These are phyloP conservation scores for Cliona cf. orientalis DNA, from an alignment of 37 sponge, comb jelly and placozoan genomes.

Conservation along the genomic window DNA sequence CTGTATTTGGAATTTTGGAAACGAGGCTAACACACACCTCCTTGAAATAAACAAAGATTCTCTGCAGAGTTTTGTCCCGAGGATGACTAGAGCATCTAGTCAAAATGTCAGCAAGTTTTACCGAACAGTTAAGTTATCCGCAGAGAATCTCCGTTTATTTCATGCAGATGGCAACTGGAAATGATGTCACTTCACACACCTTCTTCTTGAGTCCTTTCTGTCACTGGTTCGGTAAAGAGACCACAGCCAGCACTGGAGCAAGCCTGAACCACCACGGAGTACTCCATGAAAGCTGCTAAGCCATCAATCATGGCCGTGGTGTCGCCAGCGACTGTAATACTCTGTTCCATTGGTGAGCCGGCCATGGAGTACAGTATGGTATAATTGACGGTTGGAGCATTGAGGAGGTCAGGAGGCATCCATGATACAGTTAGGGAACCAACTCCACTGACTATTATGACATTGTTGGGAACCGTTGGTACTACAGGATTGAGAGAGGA, in stretches of 20 bases:
- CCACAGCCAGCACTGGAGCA: conserved; percentile 40
- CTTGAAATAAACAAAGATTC: no score
- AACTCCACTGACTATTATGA: not conserved
- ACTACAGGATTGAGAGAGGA: conserved; percentile 14
- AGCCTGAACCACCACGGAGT: conserved; percentile 36
- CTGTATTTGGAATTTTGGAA: no score
- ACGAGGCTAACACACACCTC: no score
- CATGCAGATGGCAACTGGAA: no score
- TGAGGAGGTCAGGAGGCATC: conserved; percentile 1
- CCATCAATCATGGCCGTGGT: not conserved
- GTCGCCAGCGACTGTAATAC: not conserved
- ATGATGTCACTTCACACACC: conserved; percentile 9
- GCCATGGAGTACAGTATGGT: not conserved
- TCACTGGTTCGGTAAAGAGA: not conserved
- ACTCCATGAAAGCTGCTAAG: conserved; percentile 30
- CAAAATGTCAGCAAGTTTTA: no score
- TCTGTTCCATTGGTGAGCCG: not conserved
- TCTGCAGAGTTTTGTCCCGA: no score
- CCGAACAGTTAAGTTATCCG: no score
- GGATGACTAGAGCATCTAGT: no score
- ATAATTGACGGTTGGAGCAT: conserved; percentile 19
- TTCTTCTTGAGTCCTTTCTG: conserved; percentile 23
- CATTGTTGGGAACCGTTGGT: not conserved
- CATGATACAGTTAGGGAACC: conserved; percentile 4
- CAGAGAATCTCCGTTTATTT: no score